Base-by-base conservation (phyloP, 64 coral and sea anemone genomes). In the Porites australiensis region DNA sequence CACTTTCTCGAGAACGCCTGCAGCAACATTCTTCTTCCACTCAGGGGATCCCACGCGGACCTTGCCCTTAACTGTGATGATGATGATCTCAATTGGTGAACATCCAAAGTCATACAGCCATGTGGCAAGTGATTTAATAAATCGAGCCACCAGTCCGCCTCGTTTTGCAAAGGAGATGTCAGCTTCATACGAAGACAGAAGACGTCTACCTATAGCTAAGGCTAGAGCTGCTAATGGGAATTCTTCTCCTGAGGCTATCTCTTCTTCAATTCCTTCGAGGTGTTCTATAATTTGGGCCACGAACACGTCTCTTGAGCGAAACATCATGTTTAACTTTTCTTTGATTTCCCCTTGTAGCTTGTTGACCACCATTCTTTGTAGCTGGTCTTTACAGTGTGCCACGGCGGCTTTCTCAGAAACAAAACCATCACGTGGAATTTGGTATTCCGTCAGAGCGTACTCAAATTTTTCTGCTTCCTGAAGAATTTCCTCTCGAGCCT, bases 241-340 rank as follows among this genome's bases (percentile, higher is more conserved):
- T 6, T 62, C 77, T 9, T 50, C 55, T 5, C 58, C 86, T 5
- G 43, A 4, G 0, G n/a, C 13, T 16, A 87, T 82, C 23, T 94
- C 92, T 64, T 49, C 54, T 75, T 94, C 86, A 19, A 94, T 81
- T 52, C 63, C 77, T 54, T 89, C 77, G 6, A 89, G 62, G 49
- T 67, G 72, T 18, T 74, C 54, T 74, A 81, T 78, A 8, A 94
- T 77, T 3, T 82, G 21, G 15, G 43, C 18, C 1, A 94, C 9
- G n/a, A 94, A 94, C 15, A 82, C 50, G 51, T 94, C 92, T 72
- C 92, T 72, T 2, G 75, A 79, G 15, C 19, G 49, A 50, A 94
- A 94, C 92, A 94, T 94, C 74, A 46, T 37, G 4, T 3, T 44
- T 37, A 94, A 66, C 6, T 4, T 89, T 23, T 58, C 60, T 50